Conservation (phyloP, 2,888 invertebrate genomes). For the Tenthredo amoena region DNA sequence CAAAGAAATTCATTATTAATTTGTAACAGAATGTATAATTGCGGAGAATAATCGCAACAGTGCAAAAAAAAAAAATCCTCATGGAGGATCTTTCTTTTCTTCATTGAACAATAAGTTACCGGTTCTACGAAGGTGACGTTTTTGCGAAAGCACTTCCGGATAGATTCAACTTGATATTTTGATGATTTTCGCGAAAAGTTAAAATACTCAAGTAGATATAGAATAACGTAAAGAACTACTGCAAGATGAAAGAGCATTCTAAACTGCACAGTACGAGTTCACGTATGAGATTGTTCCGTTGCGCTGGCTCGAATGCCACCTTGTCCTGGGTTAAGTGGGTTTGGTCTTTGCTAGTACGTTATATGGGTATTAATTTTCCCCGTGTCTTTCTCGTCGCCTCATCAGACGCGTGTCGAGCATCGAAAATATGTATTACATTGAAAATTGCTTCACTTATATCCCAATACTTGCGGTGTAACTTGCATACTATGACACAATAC, state of each 20-base stretch:
- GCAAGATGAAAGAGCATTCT: constrained; percentile 51
- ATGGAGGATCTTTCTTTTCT: neutral
- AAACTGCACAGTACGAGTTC: constrained; percentile 43
- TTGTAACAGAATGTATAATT: neutral
- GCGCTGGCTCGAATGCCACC: constrained; percentile 29
- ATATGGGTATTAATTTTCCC: constrained; percentile 43
- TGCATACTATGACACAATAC: neutral
- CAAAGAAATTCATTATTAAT: constrained; percentile 56
- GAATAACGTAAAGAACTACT: constrained; percentile 57
- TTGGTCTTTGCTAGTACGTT: constrained; percentile 42
- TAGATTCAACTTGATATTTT: constrained; percentile 7
- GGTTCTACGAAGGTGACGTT: neutral
- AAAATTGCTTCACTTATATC: neutral
- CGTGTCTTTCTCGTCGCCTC: constrained; percentile 17
- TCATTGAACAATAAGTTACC: constrained; percentile 5
- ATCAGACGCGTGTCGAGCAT: constrained; percentile 40
- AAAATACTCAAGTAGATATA: constrained; percentile 56
- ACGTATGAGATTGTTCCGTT: constrained; percentile 49
- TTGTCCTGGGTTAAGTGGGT: constrained; percentile 40
- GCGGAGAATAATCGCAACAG: neutral
- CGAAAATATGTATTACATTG: constrained; percentile 14
- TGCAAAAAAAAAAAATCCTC: neutral
- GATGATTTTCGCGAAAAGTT: constrained; percentile 6
- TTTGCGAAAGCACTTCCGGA: constrained; percentile 9
- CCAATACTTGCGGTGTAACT: constrained; percentile 1